Evolutionary conservation across 2,797 vertebrate genomes (phyloP).

Genomic region (Zalophus californianus): DNA sequence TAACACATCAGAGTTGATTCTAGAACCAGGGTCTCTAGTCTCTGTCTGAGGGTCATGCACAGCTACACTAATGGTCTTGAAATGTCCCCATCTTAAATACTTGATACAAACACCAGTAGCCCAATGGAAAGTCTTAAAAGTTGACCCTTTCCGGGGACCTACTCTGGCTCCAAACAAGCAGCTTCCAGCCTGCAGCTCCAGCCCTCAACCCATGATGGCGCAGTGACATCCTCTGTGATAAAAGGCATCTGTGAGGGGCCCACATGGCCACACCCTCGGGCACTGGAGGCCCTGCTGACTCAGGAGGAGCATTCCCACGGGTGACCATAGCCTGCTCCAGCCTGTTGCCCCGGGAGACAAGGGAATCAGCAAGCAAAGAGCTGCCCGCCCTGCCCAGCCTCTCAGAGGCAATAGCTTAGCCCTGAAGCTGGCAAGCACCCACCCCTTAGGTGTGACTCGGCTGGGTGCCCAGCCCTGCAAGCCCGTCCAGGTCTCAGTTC

Average conservation of each 20-base stretch:
- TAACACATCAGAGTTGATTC: not conserved
- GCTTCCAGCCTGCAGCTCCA: not conserved
- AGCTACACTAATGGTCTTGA: not conserved
- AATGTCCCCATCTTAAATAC: not conserved
- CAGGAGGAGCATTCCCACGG: conserved; percentile 69
- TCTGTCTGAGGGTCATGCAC: not conserved
- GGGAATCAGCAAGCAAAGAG: conserved; percentile 66
- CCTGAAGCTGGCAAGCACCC: conserved; percentile 71
- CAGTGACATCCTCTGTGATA: conserved; percentile 17
- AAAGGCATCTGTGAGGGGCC: not conserved
- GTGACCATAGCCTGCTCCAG: conserved; percentile 65
- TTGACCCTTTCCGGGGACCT: not conserved
- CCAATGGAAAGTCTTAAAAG: not conserved
- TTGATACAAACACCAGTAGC: not conserved
- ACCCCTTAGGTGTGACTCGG: conserved; percentile 71
- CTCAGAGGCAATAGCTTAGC: conserved; percentile 61
- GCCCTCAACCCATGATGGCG: not conserved
- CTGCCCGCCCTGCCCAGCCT: conserved; percentile 58
- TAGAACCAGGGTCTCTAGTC: not conserved
- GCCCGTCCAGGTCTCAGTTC: conserved; percentile 51
- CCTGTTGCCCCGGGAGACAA: conserved; percentile 66
- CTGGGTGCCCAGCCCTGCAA: conserved; percentile 55
- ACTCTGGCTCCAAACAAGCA: not conserved
- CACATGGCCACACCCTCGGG: not conserved
- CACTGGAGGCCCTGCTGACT: conserved; percentile 31